phyloP scores from a whole-genome alignment of 2,888 invertebrate species.

The Campoplex capitator region DNA sequence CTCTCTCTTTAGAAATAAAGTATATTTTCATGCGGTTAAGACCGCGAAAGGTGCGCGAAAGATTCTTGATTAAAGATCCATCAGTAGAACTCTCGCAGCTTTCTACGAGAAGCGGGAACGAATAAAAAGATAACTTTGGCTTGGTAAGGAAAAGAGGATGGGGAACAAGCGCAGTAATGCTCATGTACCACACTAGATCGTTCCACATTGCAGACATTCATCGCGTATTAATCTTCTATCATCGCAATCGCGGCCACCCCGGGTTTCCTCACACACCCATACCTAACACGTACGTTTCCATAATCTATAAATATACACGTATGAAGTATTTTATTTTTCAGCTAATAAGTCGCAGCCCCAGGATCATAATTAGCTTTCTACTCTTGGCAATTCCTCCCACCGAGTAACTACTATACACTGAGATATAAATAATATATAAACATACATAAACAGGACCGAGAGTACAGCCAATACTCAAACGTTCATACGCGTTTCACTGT shows the following conservation, averaged over 20 bases:
- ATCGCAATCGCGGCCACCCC: constrained; percentile 52
- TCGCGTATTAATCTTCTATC: constrained; percentile 65
- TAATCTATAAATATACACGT: not conserved
- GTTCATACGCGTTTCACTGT: not conserved
- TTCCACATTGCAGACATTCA: constrained; percentile 65
- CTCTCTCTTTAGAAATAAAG: constrained; percentile 47
- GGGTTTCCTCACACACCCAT: constrained; percentile 40
- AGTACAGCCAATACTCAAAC: not conserved
- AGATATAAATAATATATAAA: not conserved
- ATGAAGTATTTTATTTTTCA: constrained; percentile 26
- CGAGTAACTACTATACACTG: not conserved
- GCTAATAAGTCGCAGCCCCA: constrained; percentile 53
- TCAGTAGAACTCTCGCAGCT: constrained; percentile 57
- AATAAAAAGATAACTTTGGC: constrained; percentile 63
- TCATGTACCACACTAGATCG: constrained; percentile 26
- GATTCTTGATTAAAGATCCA: constrained; percentile 64
- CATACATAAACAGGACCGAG: not conserved
- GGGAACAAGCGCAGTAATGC: constrained; percentile 10
- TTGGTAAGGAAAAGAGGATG: constrained; percentile 20
- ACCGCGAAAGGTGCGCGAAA: constrained; percentile 35
- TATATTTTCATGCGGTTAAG: constrained; percentile 51
- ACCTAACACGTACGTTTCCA: not conserved
- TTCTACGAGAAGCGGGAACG: constrained; percentile 55
- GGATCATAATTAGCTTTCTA: constrained; percentile 66
- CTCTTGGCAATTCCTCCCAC: constrained; percentile 38